Evolutionary conservation across 2,113 vertebrate species (phyloP).

Genomic region (Rallus limicola): DNA sequence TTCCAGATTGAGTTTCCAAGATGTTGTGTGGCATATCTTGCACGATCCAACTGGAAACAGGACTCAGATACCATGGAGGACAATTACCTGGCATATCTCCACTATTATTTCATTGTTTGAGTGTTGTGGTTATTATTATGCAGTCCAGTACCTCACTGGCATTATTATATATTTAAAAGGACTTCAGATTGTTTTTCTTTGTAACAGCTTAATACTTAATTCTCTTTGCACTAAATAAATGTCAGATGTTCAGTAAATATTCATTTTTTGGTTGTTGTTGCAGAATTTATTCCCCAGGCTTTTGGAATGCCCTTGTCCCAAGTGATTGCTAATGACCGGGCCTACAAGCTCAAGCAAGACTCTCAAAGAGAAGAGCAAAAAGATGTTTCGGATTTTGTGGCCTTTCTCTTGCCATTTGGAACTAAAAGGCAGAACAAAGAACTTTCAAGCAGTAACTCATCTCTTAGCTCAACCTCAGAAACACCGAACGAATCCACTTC

Average conservation of each 20-base stretch:
- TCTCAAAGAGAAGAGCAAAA: constrained; percentile 86
- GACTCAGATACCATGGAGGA: background rate
- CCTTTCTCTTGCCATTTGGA: constrained; percentile 89
- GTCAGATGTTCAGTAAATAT: constrained; percentile 3
- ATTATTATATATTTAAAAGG: background rate
- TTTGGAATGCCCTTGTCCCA: constrained; percentile 94
- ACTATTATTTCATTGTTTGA: background rate
- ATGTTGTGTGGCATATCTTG: background rate
- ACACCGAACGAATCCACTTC: constrained; percentile 88
- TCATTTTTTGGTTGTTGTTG: constrained; percentile 12
- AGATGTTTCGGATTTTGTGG: constrained; percentile 86
- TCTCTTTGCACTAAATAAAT: background rate
- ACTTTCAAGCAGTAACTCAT: constrained; percentile 98
- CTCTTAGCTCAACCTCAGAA: constrained; percentile 97
- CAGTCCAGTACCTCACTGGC: background rate
- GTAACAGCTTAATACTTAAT: background rate
- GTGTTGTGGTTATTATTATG: background rate
- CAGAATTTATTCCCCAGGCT: constrained; percentile 90
- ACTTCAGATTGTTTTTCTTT: background rate
- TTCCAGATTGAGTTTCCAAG: background rate
- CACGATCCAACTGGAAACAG: background rate
- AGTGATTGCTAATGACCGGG: constrained; percentile 94
- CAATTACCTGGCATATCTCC: background rate
- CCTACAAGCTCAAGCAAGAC: constrained; percentile 90
- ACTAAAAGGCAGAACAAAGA: constrained; percentile 89